Conservation (phyloP, 2,113 vertebrate genomes). For the Spilogale gracilis region DNA sequence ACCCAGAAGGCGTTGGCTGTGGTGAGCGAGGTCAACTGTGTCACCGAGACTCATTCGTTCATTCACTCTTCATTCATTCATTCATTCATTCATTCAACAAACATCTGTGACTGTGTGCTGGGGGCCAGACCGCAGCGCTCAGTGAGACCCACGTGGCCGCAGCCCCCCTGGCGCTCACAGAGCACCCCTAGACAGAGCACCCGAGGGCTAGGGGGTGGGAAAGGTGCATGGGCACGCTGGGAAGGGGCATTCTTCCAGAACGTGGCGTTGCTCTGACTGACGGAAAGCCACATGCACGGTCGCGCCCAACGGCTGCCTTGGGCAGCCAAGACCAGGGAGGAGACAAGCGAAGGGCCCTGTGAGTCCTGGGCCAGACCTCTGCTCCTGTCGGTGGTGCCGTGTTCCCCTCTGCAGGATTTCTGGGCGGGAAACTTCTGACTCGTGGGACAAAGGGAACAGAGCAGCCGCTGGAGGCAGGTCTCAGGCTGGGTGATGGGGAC, state of each 20-base stretch:
- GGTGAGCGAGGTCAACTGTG: neutral
- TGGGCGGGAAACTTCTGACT: neutral
- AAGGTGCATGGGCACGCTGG: accelerated
- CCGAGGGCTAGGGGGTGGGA: neutral
- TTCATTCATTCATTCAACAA: neutral
- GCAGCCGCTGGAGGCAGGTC: accelerated
- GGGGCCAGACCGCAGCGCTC: neutral
- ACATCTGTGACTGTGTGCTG: neutral
- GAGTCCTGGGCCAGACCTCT: neutral
- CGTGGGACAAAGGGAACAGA: neutral
- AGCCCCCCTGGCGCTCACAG: neutral
- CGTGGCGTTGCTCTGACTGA: neutral
- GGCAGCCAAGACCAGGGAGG: neutral
- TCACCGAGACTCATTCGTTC: neutral
- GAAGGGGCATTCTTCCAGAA: neutral
- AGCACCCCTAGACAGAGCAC: no score
- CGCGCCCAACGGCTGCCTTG: neutral
- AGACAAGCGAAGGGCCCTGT: neutral
- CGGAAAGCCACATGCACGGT: neutral
- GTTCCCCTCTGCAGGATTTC: neutral
- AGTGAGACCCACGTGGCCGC: neutral
- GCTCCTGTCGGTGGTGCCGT: no score
- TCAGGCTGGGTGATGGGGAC: neutral
- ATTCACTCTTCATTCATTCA: neutral
- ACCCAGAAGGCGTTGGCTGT: neutral